Evolutionary conservation across 2,888 invertebrate genomes (phyloP).

Genomic region (Eupsilia transversa): DNA sequence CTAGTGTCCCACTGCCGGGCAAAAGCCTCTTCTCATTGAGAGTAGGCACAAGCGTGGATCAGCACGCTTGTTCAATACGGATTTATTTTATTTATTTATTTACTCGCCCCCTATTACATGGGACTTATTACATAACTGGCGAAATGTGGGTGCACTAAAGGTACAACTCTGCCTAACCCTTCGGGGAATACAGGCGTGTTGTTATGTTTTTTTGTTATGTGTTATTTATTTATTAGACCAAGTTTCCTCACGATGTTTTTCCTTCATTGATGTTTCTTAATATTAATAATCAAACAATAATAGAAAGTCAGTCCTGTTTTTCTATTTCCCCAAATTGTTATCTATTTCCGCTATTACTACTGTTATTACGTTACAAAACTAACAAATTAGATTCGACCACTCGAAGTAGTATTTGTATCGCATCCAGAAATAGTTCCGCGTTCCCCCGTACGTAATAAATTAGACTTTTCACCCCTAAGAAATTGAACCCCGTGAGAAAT

Average conservation of each 20-base stretch:
- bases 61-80: too few relatives aligned
- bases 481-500: slow-evolving; percentile 72
- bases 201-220: too few relatives aligned
- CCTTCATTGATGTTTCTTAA: too few relatives aligned
- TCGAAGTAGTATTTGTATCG: slow-evolving; percentile 44
- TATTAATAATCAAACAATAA: too few relatives aligned
- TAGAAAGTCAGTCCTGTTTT: neutral
- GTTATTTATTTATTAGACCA: too few relatives aligned
- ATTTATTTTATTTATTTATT: too few relatives aligned
- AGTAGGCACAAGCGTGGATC: too few relatives aligned
- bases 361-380: slow-evolving; percentile 1
- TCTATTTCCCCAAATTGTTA: neutral
- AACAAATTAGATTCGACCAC: slow-evolving; percentile 21
- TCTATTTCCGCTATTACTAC: neutral
- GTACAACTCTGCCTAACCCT: neutral
- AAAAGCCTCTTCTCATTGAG: too few relatives aligned
- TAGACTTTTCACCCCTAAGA: slow-evolving; percentile 71
- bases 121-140: neutral
- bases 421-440: slow-evolving; percentile 41
- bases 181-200: too few relatives aligned
- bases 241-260: too few relatives aligned
- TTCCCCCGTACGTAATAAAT: slow-evolving; percentile 66
- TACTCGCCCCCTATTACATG: too few relatives aligned
- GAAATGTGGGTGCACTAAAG: neutral
- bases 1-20: too few relatives aligned